A percentile compares a stretch with the other conserved stretches of the same genome.
These are phyloP conservation scores for Bostrychus sinensis DNA, from an alignment of 2,113 vertebrate genomes.

Conservation along the genomic window DNA sequence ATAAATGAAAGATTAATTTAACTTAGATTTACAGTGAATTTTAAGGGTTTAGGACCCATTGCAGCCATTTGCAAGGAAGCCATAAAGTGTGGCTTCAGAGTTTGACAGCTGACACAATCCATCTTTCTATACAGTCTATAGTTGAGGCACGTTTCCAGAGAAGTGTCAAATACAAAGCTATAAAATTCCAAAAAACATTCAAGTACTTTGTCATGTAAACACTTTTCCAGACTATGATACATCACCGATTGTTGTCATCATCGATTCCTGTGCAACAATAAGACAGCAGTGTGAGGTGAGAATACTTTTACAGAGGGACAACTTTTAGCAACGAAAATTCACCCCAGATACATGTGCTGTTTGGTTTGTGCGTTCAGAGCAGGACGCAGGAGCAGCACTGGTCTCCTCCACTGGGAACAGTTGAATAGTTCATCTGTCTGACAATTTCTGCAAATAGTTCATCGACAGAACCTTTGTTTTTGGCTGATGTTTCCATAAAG, in stretches of 20 bases:
- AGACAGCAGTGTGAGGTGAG: constrained; percentile 69
- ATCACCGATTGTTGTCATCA: constrained; percentile 63
- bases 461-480: constrained; percentile 94
- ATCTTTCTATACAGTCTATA: constrained; percentile 11
- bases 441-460: constrained; percentile 96
- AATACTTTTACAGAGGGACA: constrained; percentile 37
- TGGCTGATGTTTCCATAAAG: constrained; percentile 96
- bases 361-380: constrained; percentile 48
- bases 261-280: constrained; percentile 71
- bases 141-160: constrained; percentile 75
- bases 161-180: constrained; percentile 76
- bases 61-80: not conserved
- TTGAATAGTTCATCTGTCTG: constrained; percentile 96
- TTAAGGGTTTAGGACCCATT: not conserved
- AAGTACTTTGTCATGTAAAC: constrained; percentile 81
- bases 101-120: not conserved
- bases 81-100: not conserved
- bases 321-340: constrained; percentile 32
- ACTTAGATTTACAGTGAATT: no score
- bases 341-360: not conserved
- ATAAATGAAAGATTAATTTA: not conserved
- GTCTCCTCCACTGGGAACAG: constrained; percentile 87
- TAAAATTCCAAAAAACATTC: constrained; percentile 72
- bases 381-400: constrained; percentile 85
- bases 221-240: constrained; percentile 75